Percentiles rank a stretch among this genome's conserved stretches.
Evolutionary conservation across 2,113 vertebrate genomes (phyloP).

Genomic region (Semnornis frantzii): DNA sequence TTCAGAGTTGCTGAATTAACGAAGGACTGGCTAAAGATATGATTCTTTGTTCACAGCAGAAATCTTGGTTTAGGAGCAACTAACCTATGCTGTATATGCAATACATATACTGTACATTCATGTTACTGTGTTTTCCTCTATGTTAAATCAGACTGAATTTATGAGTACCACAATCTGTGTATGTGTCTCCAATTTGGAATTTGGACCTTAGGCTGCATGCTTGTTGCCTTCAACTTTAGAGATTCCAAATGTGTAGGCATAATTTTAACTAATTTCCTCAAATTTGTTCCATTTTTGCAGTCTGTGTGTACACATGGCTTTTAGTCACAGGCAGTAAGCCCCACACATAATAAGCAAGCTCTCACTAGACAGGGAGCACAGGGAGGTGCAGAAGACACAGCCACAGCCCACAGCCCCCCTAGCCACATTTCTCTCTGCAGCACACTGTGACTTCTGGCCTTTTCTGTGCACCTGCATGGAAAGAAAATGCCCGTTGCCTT

Average conservation of each 20-base stretch:
- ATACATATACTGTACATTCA: not conserved
- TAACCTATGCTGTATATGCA: not conserved
- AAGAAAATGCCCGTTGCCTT: not conserved
- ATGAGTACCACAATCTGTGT: not conserved
- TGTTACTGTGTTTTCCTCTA: not conserved
- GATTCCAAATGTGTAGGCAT: not conserved
- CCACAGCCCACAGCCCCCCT: not conserved
- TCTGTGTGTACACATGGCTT: not conserved
- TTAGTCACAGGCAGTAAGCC: not conserved
- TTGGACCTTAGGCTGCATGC: not conserved
- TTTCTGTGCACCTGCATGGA: not conserved
- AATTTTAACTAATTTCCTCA: not conserved
- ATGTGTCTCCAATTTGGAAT: not conserved
- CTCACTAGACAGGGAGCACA: not conserved
- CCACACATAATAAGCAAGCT: not conserved
- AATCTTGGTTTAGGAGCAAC: not conserved
- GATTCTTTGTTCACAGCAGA: not conserved
- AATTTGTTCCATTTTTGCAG: not conserved
- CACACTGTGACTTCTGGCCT: not conserved
- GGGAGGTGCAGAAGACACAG: rapidly evolving
- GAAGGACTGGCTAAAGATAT: not conserved
- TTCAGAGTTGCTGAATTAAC: not conserved
- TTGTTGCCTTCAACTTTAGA: not conserved
- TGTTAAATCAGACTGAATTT: not conserved
- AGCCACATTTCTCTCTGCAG: not conserved